Evolutionary conservation across 2,113 vertebrate genomes (phyloP).

Genomic region (Bettongia penicillata): DNA sequence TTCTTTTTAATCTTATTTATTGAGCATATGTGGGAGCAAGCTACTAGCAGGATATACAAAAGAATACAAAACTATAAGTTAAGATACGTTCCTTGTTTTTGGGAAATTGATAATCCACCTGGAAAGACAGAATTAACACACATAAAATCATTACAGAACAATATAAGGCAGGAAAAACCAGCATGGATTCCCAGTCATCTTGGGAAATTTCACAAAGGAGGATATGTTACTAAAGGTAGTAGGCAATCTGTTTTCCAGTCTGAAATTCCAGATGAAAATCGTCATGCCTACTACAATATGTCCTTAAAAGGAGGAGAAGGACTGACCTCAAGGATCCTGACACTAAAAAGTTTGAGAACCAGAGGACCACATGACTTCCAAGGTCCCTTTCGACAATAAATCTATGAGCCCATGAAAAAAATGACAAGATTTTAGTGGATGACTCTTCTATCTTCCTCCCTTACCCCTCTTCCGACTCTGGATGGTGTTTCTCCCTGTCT

Average conservation of each 20-base stretch:
- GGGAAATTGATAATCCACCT: background rate
- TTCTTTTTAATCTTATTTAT: background rate
- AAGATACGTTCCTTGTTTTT: background rate
- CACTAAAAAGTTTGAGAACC: background rate
- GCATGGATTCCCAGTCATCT: background rate
- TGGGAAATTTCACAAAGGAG: background rate
- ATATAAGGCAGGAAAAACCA: background rate
- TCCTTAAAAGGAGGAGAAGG: background rate
- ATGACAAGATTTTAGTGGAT: background rate
- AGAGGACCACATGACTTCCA: background rate
- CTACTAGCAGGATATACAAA: background rate
- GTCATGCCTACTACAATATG: background rate
- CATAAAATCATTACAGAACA: background rate
- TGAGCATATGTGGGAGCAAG: background rate
- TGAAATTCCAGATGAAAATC: background rate
- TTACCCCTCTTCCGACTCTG: background rate
- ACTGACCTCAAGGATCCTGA: background rate
- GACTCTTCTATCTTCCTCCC: background rate
- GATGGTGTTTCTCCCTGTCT: background rate
- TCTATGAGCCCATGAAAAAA: background rate
- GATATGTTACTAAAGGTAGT: background rate
- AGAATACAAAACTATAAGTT: background rate
- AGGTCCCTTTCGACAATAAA: background rate
- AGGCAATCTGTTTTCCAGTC: background rate
- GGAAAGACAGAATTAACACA: background rate